Evolutionary conservation across 2,797 vertebrate genomes (phyloP).

Genomic region (Synaphobranchus kaupii): DNA sequence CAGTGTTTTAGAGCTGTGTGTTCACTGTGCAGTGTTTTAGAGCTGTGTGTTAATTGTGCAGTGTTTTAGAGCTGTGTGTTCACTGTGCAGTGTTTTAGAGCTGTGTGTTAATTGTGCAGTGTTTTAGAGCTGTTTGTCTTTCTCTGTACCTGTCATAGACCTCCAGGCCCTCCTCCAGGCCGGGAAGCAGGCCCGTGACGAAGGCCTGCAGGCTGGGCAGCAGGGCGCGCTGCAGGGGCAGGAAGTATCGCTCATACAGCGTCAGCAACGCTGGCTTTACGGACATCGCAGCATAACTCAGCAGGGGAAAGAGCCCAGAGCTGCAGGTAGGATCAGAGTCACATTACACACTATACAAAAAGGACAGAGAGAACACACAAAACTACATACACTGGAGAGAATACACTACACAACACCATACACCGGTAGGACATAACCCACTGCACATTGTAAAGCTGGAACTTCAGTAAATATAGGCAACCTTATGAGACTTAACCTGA

Average conservation of each 20-base stretch:
- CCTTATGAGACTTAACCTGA: background rate
- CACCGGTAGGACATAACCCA: background rate
- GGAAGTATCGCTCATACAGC: constrained; percentile 94
- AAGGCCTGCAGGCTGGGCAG: constrained; percentile 96
- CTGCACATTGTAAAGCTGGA: too few relatives aligned
- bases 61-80: background rate
- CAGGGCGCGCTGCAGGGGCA: constrained; percentile 90
- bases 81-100: background rate
- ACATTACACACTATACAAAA: constrained; percentile 20
- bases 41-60: too few relatives aligned
- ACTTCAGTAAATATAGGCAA: background rate
- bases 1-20: too few relatives aligned
- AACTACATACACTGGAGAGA: background rate
- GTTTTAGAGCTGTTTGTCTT: background rate
- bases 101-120: background rate
- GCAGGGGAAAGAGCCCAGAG: constrained; percentile 91
- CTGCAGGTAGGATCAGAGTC: constrained; percentile 57
- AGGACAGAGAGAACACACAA: background rate
- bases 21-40: too few relatives aligned
- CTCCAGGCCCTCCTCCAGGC: constrained; percentile 93
- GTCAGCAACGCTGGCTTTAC: constrained; percentile 89
- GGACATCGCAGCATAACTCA: constrained; percentile 91
- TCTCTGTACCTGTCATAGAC: constrained; percentile 88
- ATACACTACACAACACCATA: constrained; percentile 6
- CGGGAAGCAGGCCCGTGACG: constrained; percentile 88